A percentile compares a stretch with the other conserved stretches of the same genome.
Conservation (phyloP, 2,888 invertebrate genomes). For the Nemapogon koenigi region DNA sequence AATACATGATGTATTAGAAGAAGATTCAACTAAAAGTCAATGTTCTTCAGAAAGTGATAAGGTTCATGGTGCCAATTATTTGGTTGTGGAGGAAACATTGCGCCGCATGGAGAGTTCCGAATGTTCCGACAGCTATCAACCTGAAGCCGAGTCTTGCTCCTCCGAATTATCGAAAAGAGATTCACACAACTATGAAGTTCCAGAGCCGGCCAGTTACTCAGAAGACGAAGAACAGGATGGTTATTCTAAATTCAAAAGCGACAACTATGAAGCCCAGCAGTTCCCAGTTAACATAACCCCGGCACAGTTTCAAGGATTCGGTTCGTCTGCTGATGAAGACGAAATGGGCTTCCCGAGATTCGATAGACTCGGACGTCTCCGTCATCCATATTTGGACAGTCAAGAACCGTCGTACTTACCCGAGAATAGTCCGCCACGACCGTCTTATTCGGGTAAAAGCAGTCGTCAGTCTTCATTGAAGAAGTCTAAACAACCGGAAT, state of each 20-base stretch:
- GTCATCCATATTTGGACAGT: slow-evolving; percentile 57
- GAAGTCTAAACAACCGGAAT: slow-evolving; percentile 38
- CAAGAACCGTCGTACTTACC: slow-evolving; percentile 53
- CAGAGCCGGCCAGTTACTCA: slow-evolving; percentile 50
- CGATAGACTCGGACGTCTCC: slow-evolving; percentile 63
- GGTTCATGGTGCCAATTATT: slow-evolving; percentile 38
- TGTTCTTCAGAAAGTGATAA: slow-evolving; percentile 60
- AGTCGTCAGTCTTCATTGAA: slow-evolving; percentile 59
- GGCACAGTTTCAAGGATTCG: slow-evolving; percentile 66
- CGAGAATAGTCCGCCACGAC: slow-evolving; percentile 54
- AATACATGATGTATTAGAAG: slow-evolving; percentile 59
- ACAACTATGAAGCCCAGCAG: slow-evolving; percentile 45
- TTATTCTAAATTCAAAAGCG: slow-evolving; percentile 48
- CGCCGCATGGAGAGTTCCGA: slow-evolving; percentile 69
- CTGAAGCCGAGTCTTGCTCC: slow-evolving; percentile 68
- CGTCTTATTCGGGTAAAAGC: slow-evolving; percentile 50
- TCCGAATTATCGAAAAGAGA: slow-evolving; percentile 67
- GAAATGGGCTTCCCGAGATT: slow-evolving; percentile 72
- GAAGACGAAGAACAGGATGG: slow-evolving; percentile 63
- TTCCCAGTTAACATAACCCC: slow-evolving; percentile 53
- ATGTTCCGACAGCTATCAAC: slow-evolving; percentile 73
- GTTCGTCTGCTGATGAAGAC: slow-evolving; percentile 69
- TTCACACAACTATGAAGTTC: slow-evolving; percentile 42
- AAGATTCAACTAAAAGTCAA: slow-evolving; percentile 57
- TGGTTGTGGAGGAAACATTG: slow-evolving; percentile 44